Conservation (phyloP, 2,113 vertebrate genomes). For the Salvelinus alpinus region DNA sequence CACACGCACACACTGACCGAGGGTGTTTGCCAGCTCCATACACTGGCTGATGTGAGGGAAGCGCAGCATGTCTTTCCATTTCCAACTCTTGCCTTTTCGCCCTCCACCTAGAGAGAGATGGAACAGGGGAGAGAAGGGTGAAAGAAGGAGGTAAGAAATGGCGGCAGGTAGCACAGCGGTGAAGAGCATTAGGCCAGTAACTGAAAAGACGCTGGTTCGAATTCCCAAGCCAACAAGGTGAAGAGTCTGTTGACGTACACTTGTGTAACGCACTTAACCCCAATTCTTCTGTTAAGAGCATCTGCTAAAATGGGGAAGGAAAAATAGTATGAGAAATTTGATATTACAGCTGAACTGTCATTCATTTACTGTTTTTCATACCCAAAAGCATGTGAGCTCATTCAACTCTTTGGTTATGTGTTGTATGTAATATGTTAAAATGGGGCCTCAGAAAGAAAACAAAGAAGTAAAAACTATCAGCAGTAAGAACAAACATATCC, state of each 20-base stretch:
- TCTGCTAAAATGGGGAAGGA: too few species aligned
- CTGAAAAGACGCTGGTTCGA: too few species aligned
- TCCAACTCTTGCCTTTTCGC: constrained; percentile 89
- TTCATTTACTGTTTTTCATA: not conserved
- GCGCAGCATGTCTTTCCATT: constrained; percentile 93
- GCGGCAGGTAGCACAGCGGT: too few species aligned
- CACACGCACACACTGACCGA: constrained; percentile 75
- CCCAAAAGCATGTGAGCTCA: not conserved
- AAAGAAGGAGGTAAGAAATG: too few species aligned
- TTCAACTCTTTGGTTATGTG: not conserved
- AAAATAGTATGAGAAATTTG: not conserved
- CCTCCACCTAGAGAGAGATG: constrained; percentile 74
- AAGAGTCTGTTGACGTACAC: too few species aligned
- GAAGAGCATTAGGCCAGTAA: too few species aligned
- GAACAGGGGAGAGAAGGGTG: not conserved
- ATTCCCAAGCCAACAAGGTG: too few species aligned
- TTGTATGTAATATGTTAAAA: not conserved
- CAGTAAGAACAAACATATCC: not conserved
- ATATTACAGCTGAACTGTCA: not conserved
- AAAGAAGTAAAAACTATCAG: not conserved
- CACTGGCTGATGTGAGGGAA: constrained; percentile 93
- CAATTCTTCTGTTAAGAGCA: too few species aligned
- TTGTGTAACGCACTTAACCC: too few species aligned
- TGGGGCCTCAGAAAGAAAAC: too few species aligned
- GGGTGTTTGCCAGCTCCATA: constrained; percentile 77